Evolutionary conservation across 2,797 vertebrate genomes (phyloP).

Genomic region (Zonotrichia albicollis): DNA sequence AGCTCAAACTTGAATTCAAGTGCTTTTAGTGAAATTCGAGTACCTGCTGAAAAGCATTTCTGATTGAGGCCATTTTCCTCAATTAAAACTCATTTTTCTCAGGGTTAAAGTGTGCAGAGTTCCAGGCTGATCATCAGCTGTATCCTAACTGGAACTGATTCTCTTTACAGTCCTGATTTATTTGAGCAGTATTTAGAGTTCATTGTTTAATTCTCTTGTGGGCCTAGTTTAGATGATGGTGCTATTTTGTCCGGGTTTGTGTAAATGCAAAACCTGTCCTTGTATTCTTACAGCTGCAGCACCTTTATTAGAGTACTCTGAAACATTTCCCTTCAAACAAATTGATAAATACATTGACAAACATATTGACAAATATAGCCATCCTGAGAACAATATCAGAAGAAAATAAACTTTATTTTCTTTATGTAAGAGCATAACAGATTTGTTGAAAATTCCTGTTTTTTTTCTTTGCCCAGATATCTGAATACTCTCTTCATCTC

Average conservation of each 20-base stretch:
- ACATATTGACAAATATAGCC: not conserved
- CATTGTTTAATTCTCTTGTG: not conserved
- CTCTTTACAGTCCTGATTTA: not conserved
- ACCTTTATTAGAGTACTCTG: not conserved
- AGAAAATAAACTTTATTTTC: not conserved
- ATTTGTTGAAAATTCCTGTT: not conserved
- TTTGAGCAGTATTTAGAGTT: not conserved
- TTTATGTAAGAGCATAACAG: not conserved
- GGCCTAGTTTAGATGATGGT: not conserved
- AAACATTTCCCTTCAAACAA: not conserved
- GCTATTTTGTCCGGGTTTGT: not conserved
- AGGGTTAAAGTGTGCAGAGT: not conserved
- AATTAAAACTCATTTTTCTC: not conserved
- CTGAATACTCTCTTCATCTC: not conserved
- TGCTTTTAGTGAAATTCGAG: not conserved
- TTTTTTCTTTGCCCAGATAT: not conserved
- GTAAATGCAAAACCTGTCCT: not conserved
- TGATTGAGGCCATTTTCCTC: not conserved
- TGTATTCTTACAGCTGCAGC: not conserved
- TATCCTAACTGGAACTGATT: not conserved
- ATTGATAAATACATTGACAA: not conserved
- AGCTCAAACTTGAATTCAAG: not conserved
- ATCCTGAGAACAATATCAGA: not conserved
- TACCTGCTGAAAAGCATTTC: not conserved
- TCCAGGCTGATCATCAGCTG: not conserved